Base-by-base conservation (phyloP, 2,797 vertebrate genomes). In the Anolis apletophallus region DNA sequence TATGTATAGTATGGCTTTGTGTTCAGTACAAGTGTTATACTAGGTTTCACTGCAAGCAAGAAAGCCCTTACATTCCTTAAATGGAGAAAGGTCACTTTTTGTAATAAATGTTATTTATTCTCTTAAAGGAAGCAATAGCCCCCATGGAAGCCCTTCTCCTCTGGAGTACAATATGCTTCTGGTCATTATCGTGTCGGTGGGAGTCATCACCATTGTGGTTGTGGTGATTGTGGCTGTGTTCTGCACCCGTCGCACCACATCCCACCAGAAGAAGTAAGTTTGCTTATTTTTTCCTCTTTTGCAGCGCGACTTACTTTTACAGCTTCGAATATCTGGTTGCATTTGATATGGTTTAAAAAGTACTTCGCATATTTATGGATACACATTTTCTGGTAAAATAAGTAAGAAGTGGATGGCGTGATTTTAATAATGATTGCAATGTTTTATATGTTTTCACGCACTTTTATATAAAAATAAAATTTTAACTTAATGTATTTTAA, bases 201-300 rank as follows among this genome's bases (percentile, higher is more conserved):
- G 98, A 1, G 97, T 98, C 81, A 97, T 99, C 96, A 99, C 97
- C 95, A 98, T 99, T 75, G 97, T 99, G 46, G 93, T 98, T 85
- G 98, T 99, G 80, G 98, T 99, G 86, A 97, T 99, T 32, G 97
- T 98, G 0, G 99, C 99, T 0, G 98, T 99, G 87, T 97, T 99
- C 92, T 99, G 99, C 92, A 99, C 99, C 0, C 97, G 98, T 0
- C 98, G 98, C 26, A 98, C 98, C 77, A 98, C 97, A 14, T 98
- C 98, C 61, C 98, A 99, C 95, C 98, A 99, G 95, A 99, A 99
- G 81, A 99, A 99, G 98, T 99, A 97, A 97, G 50, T 34, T 32
- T 29, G 13, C 3, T 23, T 77, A 61, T 54, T 16, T 54, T 16
- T 34, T 6, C 40, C 13, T 55, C 11, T 72, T 73, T 57, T 21